phyloP scores from a whole-genome alignment of 2,888 invertebrate genomes.

The Drosophila paranaensis region DNA sequence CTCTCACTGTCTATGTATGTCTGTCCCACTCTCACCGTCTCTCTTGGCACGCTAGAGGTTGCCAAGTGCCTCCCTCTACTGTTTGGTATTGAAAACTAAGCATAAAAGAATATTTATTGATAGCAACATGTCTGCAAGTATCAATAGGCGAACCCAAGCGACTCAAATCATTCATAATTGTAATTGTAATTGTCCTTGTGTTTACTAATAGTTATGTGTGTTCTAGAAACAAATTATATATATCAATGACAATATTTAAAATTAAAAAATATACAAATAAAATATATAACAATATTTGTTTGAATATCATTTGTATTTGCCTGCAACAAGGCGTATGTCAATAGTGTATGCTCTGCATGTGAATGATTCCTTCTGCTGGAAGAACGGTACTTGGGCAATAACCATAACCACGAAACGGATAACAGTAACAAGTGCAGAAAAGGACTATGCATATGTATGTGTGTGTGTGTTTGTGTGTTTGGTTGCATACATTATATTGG shows the following conservation, averaged over 20 bases:
- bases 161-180: slow-evolving; percentile 44
- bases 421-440: slow-evolving; percentile 23
- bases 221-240: no score
- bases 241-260: no score
- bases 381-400: slow-evolving; percentile 23
- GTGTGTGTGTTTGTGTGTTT: neutral
- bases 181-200: no score
- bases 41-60: slow-evolving; percentile 33
- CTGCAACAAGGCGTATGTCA: neutral
- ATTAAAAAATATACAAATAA: no score
- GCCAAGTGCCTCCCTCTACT: slow-evolving; percentile 54
- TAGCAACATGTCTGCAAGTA: slow-evolving; percentile 62
- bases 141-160: slow-evolving; percentile 9
- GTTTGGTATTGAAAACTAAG: slow-evolving; percentile 79
- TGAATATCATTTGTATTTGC: neutral
- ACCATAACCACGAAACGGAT: slow-evolving; percentile 40
- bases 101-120: slow-evolving; percentile 70
- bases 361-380: slow-evolving; percentile 38
- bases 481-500: neutral
- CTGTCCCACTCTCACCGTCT: neutral
- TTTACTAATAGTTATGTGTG: no score
- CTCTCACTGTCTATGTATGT: neutral
- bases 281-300: no score
- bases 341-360: slow-evolving; percentile 28
- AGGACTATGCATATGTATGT: neutral